A percentile compares a stretch with the other conserved stretches of the same genome.
phyloP scores from a whole-genome alignment of 2,888 invertebrate genomes.

The Nymphalis c-album region DNA sequence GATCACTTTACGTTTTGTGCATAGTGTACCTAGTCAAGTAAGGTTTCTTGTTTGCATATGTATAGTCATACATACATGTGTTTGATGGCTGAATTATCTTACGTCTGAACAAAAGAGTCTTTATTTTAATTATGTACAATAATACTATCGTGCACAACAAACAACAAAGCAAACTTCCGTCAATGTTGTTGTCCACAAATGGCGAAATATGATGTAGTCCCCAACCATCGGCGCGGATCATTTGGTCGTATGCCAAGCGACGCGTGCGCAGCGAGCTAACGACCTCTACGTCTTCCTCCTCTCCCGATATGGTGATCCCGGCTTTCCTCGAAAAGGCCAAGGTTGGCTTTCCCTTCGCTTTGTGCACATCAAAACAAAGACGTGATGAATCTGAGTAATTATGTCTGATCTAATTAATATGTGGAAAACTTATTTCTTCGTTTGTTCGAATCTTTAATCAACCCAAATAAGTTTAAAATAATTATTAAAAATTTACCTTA shows the following conservation, averaged over 20 bases:
- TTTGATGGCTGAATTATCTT: no score
- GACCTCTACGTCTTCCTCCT: constrained; percentile 48
- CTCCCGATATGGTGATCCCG: constrained; percentile 44
- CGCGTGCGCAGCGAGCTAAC: constrained; percentile 49
- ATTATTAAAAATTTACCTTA: no score
- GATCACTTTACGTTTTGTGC: no score
- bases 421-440: neutral
- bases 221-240: constrained; percentile 5
- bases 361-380: constrained; percentile 24
- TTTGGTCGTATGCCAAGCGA: constrained; percentile 48
- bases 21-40: no score
- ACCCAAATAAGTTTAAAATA: neutral
- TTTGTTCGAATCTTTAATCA: neutral
- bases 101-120: no score
- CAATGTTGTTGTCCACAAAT: constrained; percentile 13
- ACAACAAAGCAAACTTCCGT: no score
- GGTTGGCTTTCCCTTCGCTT: constrained; percentile 29
- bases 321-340: constrained; percentile 37
- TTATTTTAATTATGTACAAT: no score
- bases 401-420: neutral
- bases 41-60: no score
- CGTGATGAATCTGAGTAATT: neutral
- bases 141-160: no score
- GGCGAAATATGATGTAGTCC: constrained; percentile 9
- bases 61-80: no score